Percentiles rank a stretch among this genome's conserved stretches.
Evolutionary conservation across 2,113 vertebrate species (phyloP).

Genomic region (Perca fluviatilis): DNA sequence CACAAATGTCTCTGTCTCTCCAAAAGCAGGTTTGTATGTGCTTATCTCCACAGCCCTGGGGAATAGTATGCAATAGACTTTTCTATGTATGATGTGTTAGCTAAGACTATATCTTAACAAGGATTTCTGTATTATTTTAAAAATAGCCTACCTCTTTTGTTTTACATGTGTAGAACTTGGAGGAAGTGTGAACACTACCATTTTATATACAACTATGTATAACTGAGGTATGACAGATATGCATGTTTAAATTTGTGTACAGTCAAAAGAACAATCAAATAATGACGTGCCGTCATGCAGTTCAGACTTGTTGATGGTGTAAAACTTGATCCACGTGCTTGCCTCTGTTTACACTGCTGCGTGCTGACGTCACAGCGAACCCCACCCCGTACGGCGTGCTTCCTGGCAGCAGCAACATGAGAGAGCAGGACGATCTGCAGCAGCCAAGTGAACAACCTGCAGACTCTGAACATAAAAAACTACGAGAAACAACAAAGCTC

Average conservation of each 20-base stretch:
- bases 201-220: background rate
- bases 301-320: constrained; percentile 41
- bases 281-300: constrained; percentile 16
- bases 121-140: background rate
- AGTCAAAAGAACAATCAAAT: background rate
- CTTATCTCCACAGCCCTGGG: too few relatives aligned
- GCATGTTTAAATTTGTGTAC: background rate
- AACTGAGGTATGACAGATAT: background rate
- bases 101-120: background rate
- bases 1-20: background rate
- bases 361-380: constrained; percentile 74
- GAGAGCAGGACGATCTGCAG: constrained; percentile 68
- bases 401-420: constrained; percentile 67
- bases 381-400: constrained; percentile 77
- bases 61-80: too few relatives aligned
- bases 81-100: background rate
- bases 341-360: constrained; percentile 80
- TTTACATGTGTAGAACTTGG: background rate
- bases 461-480: constrained; percentile 40
- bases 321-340: constrained; percentile 79
- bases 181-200: background rate
- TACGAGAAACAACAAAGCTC: constrained; percentile 15
- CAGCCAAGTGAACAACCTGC: constrained; percentile 58
- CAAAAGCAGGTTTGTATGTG: background rate
- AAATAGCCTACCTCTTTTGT: background rate